Base-by-base conservation (phyloP, 2,888 invertebrate genomes). In the Hydropsyche betteni region DNA sequence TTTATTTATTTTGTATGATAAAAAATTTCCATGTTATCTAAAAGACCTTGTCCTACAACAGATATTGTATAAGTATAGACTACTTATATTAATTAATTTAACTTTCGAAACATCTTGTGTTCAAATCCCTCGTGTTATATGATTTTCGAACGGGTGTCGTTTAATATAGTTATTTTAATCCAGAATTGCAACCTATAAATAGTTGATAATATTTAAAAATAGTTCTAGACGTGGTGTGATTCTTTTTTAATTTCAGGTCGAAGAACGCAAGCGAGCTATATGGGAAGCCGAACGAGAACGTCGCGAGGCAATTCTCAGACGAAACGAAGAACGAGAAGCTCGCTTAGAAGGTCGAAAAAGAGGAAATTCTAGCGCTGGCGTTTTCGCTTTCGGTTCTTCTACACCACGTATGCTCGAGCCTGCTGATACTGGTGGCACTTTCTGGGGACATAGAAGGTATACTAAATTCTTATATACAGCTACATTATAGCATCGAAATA, bases 331-430 rank as follows among this genome's bases (percentile, higher is more conserved):
- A 83, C 89, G 95, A 81, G 93, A 94, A 82, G 93, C 93, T 80
- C 90, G 93, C 80, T 87, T 95, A 82, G 95, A 95, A 84, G 90
- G 92, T 73, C 94, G 93, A 84, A 91, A 91, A 82, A 91, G 91
- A 82, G 91, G 93, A 81, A 90, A 93, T 81, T 90, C 90, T 83
- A 91, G 91, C 80, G 88, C 89, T 81, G 88, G 87, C 78, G 93
- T 92, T 75, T 96, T 95, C 87, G 96, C 96, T 74, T 96, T 96
- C 86, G 96, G 96, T 77, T 96, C 95, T 81, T 96, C 95, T 80
- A 96, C 95, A 79, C 96, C 96, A 79, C 89, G 96, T 79, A 91
- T 95, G 87, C 88, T 95, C 81, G 94, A 95, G 84, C 94, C 94
- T 74, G 90, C 92, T 78, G 94, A 95, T 83, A 91, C 93, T 80